These are phyloP conservation scores for Leuciscus idus DNA, from an alignment of 2,113 vertebrate genomes.

Conservation along the genomic window DNA sequence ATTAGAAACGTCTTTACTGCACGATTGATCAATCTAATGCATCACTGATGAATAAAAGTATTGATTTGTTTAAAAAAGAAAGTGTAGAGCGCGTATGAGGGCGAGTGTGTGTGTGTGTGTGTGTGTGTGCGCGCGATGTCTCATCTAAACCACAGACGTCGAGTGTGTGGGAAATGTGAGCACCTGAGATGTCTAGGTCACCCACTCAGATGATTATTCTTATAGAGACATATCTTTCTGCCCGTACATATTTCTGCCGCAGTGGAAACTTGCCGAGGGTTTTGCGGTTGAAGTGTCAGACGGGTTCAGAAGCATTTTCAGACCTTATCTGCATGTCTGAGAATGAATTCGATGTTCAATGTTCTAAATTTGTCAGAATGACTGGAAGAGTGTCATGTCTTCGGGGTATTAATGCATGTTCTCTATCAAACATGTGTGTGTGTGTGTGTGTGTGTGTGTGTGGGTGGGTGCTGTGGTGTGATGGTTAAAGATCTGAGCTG, in stretches of 20 bases:
- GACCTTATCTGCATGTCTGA: conserved; percentile 52
- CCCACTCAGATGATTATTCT: conserved; percentile 58
- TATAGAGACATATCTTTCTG: conserved; percentile 50
- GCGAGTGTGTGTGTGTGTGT: neutral
- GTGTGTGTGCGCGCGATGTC: conserved; percentile 17
- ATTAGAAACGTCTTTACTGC: too few relatives aligned
- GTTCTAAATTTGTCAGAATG: conserved; percentile 23
- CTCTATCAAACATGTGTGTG: neutral
- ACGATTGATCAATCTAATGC: too few relatives aligned
- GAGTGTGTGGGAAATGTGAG: conserved; percentile 63
- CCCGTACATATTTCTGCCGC: conserved; percentile 43
- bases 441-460: neutral
- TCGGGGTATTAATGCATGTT: conserved; percentile 8
- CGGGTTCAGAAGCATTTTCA: conserved; percentile 49
- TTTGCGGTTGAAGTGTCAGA: conserved; percentile 76
- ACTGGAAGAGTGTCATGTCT: conserved; percentile 15
- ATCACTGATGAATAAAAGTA: too few relatives aligned
- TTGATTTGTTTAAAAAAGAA: neutral
- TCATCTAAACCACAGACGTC: conserved; percentile 54
- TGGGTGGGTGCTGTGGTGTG: conserved; percentile 15
- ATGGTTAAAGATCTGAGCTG: conserved; percentile 12
- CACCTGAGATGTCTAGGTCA: conserved; percentile 59
- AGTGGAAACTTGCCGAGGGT: conserved; percentile 67
- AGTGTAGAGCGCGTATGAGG: neutral
- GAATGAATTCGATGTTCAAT: neutral